Conservation (phyloP, 2,888 invertebrate genomes). For the Heliconius ismenius region DNA sequence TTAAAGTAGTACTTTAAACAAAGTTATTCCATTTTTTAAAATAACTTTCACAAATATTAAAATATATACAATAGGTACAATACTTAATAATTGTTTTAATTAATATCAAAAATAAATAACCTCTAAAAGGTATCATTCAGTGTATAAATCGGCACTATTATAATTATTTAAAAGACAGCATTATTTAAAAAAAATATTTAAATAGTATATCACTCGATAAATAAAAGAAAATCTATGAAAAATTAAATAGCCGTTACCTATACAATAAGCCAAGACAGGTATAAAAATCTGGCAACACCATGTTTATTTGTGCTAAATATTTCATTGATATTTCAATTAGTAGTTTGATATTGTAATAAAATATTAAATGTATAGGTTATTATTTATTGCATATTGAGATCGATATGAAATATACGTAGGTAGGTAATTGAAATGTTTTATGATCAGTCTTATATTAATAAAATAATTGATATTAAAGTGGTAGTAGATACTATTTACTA, state of each 20-base stretch:
- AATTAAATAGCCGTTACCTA: background rate
- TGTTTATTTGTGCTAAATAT: background rate
- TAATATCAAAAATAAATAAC: no score
- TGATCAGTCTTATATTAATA: background rate
- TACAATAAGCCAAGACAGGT: background rate
- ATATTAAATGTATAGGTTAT: background rate
- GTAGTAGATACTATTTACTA: background rate
- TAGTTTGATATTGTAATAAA: background rate
- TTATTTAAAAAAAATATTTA: background rate
- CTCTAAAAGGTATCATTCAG: no score
- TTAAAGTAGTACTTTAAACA: no score
- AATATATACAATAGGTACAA: no score
- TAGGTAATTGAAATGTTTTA: conserved; percentile 5
- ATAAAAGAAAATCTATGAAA: background rate
- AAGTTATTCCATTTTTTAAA: no score
- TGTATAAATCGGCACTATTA: no score
- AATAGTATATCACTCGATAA: background rate
- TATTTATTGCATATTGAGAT: conserved; percentile 1
- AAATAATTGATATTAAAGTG: conserved; percentile 8
- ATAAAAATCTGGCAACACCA: background rate
- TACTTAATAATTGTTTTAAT: no score
- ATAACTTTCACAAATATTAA: no score
- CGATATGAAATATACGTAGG: background rate
- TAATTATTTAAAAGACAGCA: no score
- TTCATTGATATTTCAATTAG: background rate